Conservation (phyloP, 2,113 vertebrate genomes). For the Rallus limicola region DNA sequence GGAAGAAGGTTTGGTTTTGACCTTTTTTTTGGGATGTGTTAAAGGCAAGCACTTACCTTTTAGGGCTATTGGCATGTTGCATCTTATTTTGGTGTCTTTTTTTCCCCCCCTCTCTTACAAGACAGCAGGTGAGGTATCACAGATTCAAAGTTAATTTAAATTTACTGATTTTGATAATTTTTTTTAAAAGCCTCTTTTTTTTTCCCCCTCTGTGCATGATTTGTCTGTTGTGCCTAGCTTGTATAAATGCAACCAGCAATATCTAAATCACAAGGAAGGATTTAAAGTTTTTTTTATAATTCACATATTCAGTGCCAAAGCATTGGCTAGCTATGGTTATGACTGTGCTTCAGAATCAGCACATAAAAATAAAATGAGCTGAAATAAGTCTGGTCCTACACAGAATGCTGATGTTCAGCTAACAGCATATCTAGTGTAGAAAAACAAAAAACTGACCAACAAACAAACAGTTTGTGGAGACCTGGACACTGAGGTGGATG, state of each 20-base stretch:
- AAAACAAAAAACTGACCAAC: neutral
- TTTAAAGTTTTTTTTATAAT: neutral
- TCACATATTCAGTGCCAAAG: neutral
- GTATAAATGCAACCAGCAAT: neutral
- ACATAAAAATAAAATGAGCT: neutral
- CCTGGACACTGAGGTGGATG: neutral
- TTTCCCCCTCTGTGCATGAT: neutral
- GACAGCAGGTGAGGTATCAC: neutral
- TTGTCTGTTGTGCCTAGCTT: neutral
- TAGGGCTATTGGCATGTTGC: neutral
- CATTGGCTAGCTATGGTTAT: neutral
- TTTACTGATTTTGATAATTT: neutral
- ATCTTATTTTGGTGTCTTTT: neutral
- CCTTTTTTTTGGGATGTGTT: neutral
- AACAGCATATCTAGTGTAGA: neutral
- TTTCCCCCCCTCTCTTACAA: neutral
- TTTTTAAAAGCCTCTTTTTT: neutral
- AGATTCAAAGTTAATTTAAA: neutral
- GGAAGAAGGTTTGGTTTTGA: neutral
- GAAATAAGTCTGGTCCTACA: neutral
- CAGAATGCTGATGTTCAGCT: neutral
- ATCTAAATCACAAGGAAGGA: neutral
- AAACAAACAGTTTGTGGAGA: neutral
- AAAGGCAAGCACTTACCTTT: neutral
- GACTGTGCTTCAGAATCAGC: neutral